phyloP scores from a whole-genome alignment of 2,888 invertebrate species.

The Tribolium freemani region DNA sequence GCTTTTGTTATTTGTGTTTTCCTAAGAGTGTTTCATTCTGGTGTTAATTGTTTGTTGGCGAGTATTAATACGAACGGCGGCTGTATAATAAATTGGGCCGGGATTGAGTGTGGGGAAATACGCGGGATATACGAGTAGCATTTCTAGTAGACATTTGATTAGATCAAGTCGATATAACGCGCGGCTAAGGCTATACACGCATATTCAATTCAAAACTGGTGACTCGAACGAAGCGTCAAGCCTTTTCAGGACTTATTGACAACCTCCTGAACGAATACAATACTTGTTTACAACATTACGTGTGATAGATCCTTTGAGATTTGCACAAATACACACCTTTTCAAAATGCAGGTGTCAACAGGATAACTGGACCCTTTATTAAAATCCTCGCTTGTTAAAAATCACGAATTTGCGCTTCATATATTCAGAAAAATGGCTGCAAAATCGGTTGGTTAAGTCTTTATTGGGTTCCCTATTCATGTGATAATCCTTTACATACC shows the following conservation, averaged over 20 bases:
- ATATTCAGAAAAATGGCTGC: neutral
- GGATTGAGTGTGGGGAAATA: slow-evolving; percentile 45
- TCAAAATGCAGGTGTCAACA: neutral
- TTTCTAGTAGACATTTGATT: slow-evolving; percentile 43
- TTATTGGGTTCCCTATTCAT: neutral
- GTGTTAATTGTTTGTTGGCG: slow-evolving; percentile 48
- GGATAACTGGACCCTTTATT: neutral
- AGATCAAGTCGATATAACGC: slow-evolving; percentile 40
- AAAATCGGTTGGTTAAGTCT: neutral
- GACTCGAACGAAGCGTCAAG: neutral
- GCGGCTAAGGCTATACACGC: slow-evolving; percentile 29
- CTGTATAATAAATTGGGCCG: slow-evolving; percentile 51
- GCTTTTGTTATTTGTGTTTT: slow-evolving; percentile 46
- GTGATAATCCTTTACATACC: neutral
- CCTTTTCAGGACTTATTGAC: neutral
- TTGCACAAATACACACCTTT: neutral
- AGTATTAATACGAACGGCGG: slow-evolving; percentile 44
- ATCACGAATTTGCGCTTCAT: neutral
- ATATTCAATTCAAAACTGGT: neutral
- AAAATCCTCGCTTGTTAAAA: neutral
- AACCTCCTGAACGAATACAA: neutral
- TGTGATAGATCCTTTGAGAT: neutral
- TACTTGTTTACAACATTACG: neutral
- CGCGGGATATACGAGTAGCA: slow-evolving; percentile 33
- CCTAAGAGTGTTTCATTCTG: slow-evolving; percentile 45